Evolutionary conservation across 2,888 invertebrate genomes (phyloP), one percentile per base, ranked within the genome.

Genomic region (Campoletis raptor): DNA sequence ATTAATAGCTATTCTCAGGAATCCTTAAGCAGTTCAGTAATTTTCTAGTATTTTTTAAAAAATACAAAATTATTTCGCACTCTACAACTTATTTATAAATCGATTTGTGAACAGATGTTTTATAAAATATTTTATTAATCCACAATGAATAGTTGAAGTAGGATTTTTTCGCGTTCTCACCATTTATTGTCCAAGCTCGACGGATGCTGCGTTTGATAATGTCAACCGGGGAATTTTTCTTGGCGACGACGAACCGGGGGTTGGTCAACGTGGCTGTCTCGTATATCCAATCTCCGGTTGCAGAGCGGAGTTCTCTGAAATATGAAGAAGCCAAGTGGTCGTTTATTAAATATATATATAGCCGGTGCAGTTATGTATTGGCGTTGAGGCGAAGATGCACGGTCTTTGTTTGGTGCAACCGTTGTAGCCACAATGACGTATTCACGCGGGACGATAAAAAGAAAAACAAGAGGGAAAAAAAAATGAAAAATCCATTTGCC

Each of bases 181-280:
- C 96, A 89, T 96, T 97, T 92, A 97, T 96, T 83, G 97, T 97
- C 96, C 96, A 97, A 86, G 97, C 96, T 83, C 97, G 95, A 73
- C 96, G 95, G 89, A 97, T 96, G 91, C 96, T 96, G 90, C 96
- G 95, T 90, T 96, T 96, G 90, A 96, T 95, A 89, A 96, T 95
- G 92, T 96, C 96, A 85, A 96, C 95, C 69, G 96, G 95, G 52
- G 96, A 94, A 92, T 89, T 94, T 91, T 92, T 95, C 94, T 93
- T 95, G 95, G 88, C 95, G 93, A 91, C 95, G 93, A 70, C 83
- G 66, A 81, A 52, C 78, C 84, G 86, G 52, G 69, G 77, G 45
- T 74, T 81, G 81, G 84, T 84, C 78, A 84, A 67, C 52, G 81
- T 77, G 15, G 81, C 69, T 90, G 95, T 96, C 91, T 96, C 96